These are phyloP conservation scores for Pseudorectes ferrugineus DNA, from an alignment of 2,113 vertebrate genomes.

Conservation along the genomic window DNA sequence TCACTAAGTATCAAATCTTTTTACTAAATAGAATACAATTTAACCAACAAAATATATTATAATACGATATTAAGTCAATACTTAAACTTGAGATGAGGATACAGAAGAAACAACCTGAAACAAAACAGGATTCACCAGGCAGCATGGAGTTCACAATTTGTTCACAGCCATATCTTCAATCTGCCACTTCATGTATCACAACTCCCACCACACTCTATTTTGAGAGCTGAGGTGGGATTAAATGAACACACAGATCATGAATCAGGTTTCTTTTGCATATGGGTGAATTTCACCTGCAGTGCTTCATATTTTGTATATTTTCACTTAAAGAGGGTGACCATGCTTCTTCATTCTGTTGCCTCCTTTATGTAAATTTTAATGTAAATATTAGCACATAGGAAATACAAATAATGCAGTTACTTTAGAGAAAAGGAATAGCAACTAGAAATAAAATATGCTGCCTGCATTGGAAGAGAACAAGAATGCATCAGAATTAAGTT, in stretches of 20 bases:
- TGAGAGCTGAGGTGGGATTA: slow-evolving; percentile 42
- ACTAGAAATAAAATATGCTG: background rate
- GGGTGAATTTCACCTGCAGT: slow-evolving; percentile 34
- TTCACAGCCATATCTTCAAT: slow-evolving; percentile 47
- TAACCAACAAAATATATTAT: background rate
- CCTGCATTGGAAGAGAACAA: background rate
- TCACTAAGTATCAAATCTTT: background rate
- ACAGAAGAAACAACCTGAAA: background rate
- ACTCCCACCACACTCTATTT: slow-evolving; percentile 45
- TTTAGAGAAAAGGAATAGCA: background rate
- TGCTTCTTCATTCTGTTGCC: background rate
- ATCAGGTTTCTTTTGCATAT: background rate
- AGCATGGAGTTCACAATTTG: slow-evolving; percentile 28
- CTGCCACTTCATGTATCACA: slow-evolving; percentile 54
- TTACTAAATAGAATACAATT: background rate
- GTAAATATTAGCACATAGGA: background rate
- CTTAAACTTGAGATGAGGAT: background rate
- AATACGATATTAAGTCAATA: background rate
- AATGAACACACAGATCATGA: slow-evolving; percentile 44
- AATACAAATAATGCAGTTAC: background rate
- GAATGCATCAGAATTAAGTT: background rate
- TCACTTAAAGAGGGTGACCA: background rate
- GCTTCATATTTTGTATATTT: background rate
- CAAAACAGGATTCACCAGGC: slow-evolving; percentile 26
- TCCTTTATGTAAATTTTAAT: background rate